Conservation (phyloP, 2,888 invertebrate species). For the Atethmia centrago region DNA sequence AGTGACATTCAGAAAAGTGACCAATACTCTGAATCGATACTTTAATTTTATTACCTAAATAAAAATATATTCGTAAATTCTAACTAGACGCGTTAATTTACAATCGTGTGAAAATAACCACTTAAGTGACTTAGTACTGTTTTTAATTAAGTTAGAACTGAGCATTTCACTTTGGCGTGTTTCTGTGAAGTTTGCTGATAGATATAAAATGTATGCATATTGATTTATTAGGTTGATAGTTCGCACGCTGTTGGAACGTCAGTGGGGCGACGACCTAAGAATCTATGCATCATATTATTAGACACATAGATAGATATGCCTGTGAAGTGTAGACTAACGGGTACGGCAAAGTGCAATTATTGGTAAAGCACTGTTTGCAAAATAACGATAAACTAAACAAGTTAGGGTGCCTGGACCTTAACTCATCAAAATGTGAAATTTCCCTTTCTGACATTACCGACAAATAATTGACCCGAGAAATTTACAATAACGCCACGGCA, state of each 20-base stretch:
- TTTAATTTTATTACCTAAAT: constrained; percentile 49
- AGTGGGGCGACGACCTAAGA: constrained; percentile 45
- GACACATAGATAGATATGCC: constrained; percentile 3
- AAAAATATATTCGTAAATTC: constrained; percentile 32
- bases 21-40: constrained; percentile 3
- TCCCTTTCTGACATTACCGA: too few relatives aligned
- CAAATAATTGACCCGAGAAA: too few relatives aligned
- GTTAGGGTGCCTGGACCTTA: too few relatives aligned
- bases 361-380: constrained; percentile 14
- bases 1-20: constrained; percentile 29
- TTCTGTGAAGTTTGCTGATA: constrained; percentile 54
- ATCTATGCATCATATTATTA: constrained; percentile 28
- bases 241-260: constrained; percentile 55
- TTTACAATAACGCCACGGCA: too few relatives aligned
- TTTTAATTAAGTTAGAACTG: constrained; percentile 64
- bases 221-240: constrained; percentile 66
- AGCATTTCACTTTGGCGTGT: constrained; percentile 61
- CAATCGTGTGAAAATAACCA: constrained; percentile 69
- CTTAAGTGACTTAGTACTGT: constrained; percentile 61
- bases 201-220: constrained; percentile 44
- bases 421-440: too few relatives aligned
- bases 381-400: background rate
- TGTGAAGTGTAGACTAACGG: constrained; percentile 16
- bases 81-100: constrained; percentile 53
- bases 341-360: constrained; percentile 23